phyloP scores from a whole-genome alignment of 1,140 invertebrate species.

The Drosophila carrolli region DNA sequence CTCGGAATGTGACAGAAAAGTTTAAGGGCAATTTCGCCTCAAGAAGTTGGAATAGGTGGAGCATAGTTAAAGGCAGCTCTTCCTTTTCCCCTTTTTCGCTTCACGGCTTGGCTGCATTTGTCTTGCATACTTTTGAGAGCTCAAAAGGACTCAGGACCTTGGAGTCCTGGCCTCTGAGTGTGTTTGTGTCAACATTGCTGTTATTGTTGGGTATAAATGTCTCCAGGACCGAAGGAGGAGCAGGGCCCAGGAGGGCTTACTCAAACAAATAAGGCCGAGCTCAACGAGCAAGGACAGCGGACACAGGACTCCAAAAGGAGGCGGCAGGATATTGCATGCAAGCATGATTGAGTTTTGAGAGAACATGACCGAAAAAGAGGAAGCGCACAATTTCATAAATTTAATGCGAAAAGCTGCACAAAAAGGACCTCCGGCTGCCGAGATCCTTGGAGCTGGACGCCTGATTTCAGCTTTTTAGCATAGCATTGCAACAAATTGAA shows the following conservation, averaged over 20 bases:
- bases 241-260: constrained; percentile 1
- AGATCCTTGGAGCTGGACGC: constrained; percentile 16
- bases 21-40: constrained; percentile 57
- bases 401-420: constrained; percentile 72
- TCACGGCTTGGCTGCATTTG: constrained; percentile 57
- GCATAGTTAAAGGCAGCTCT: constrained; percentile 27
- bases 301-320: constrained; percentile 29
- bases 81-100: constrained; percentile 2
- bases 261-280: constrained; percentile 43
- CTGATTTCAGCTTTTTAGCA: constrained; percentile 80
- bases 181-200: constrained; percentile 63
- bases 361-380: constrained; percentile 64
- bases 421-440: constrained; percentile 43
- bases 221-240: constrained; percentile 13
- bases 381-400: constrained; percentile 79
- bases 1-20: constrained; percentile 68
- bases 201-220: constrained; percentile 69
- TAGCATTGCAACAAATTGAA: constrained; percentile 81
- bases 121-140: constrained; percentile 53
- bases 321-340: constrained; percentile 76
- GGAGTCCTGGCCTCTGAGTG: constrained; percentile 41
- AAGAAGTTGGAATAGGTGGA: constrained; percentile 41
- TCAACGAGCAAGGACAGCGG: constrained; percentile 39
- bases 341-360: constrained; percentile 81
- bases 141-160: constrained; percentile 6